Evolutionary conservation across 1,140 invertebrate genomes (phyloP).

Genomic region (Notospermus geniculatus): DNA sequence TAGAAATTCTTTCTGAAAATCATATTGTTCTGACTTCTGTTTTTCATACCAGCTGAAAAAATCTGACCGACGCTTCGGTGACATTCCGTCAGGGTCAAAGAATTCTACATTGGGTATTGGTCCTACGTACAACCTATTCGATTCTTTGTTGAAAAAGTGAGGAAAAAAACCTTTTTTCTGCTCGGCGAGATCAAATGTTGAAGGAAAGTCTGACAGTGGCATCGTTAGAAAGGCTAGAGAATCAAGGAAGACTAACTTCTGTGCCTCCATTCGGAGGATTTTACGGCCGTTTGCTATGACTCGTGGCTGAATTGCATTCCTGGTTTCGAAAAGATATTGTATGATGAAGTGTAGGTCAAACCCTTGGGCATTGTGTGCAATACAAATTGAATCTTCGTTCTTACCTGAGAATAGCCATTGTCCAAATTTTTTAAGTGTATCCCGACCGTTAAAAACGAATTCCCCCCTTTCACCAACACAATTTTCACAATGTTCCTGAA

Average conservation of each 20-base stretch:
- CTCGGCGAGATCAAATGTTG: constrained; percentile 18
- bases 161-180: constrained; percentile 28
- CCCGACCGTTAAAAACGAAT: no score
- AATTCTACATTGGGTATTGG: constrained; percentile 13
- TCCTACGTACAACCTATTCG: constrained; percentile 15
- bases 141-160: constrained; percentile 21
- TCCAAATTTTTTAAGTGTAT: not conserved
- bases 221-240: constrained; percentile 25
- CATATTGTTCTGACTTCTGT: constrained; percentile 10
- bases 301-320: not conserved
- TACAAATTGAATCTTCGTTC: not conserved
- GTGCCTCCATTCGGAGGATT: not conserved
- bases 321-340: not conserved
- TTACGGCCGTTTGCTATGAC: not conserved
- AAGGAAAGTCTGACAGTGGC: constrained; percentile 21
- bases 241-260: constrained; percentile 15
- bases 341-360: not conserved
- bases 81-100: constrained; percentile 19
- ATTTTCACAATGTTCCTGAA: no score
- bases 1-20: constrained; percentile 21
- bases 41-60: constrained; percentile 20
- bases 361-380: not conserved
- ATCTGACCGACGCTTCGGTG: not conserved
- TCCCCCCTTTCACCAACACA: no score
- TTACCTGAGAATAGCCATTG: constrained; percentile 3